These are phyloP conservation scores for Branchellion lobata DNA, from an alignment of 2,888 invertebrate species.

Conservation along the genomic window DNA sequence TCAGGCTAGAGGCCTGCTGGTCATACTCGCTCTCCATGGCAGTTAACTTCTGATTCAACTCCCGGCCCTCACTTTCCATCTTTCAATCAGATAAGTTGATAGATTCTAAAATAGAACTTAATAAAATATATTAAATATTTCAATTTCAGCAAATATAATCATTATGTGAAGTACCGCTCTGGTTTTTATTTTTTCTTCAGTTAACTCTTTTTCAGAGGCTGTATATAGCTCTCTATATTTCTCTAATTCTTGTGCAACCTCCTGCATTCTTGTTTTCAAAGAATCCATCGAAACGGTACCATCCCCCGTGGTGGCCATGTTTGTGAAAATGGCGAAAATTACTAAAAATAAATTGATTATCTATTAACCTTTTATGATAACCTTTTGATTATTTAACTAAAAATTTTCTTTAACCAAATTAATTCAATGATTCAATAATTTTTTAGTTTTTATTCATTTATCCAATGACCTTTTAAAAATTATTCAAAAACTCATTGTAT, in stretches of 20 bases:
- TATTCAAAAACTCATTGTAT: too few relatives aligned
- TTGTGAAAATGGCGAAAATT: not conserved
- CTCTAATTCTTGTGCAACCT: constrained; percentile 40
- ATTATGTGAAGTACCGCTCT: not conserved
- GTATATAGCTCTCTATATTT: constrained; percentile 35
- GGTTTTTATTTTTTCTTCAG: constrained; percentile 38
- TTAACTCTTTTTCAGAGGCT: constrained; percentile 37
- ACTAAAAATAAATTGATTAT: not conserved
- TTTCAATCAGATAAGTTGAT: not conserved
- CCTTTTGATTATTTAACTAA: too few relatives aligned
- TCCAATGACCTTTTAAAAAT: too few relatives aligned
- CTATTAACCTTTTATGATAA: not conserved
- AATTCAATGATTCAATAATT: too few relatives aligned
- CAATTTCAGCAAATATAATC: too few relatives aligned
- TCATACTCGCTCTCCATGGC: constrained; percentile 45
- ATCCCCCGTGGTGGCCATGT: constrained; percentile 42
- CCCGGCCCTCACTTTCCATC: constrained; percentile 39
- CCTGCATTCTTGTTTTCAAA: constrained; percentile 40
- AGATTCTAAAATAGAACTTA: not conserved
- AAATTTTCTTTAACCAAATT: too few relatives aligned
- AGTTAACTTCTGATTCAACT: constrained; percentile 41
- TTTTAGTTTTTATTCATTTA: too few relatives aligned
- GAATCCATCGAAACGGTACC: constrained; percentile 41
- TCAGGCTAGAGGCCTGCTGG: constrained; percentile 33
- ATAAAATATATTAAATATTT: too few relatives aligned